Base-by-base conservation (phyloP, 2,797 vertebrate genomes). In the Phataginus tetradactyla region DNA sequence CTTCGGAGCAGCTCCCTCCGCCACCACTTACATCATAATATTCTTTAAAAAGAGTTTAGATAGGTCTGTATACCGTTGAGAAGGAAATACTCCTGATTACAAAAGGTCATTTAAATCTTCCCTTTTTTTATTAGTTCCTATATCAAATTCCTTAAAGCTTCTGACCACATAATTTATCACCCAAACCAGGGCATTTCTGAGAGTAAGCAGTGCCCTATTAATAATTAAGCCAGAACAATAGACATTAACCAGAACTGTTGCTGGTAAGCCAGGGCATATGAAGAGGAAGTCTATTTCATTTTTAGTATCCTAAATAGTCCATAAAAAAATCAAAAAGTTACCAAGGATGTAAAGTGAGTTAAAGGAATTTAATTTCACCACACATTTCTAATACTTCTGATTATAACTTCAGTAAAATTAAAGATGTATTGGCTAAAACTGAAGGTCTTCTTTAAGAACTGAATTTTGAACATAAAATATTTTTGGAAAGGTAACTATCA, bases 221-320 rank as follows among this genome's bases (percentile, higher is more conserved):
- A 95, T 87, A 96, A 93, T 86, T 96, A 97, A 96, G 57, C 71
- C 77, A 94, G 64, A 91, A 84, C 55, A 96, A 93, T 0, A 96
- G 72, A 29, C 45, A 94, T 77, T 92, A 96, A 93, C 75, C 42
- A 90, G 71, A 84, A 86, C 66, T 90, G 29, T 25, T 79, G 55
- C 53, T 93, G 25, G 81, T 72, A 93, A 85, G 42, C 27, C 80
- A 93, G 59, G 66, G 17, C 45, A 81, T 91, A 64, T 37, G 45
- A 13, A 53, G 45, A 97, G 37, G 37, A 87, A 57, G n/a, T 42
- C 11, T 8, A 57, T n/a, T 78, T 61, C 21, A 91, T 86, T 51
- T 74, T 89, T 68, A 64, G 18, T 37, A 68, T 37, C 13, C 21
- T 92, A 57, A 90, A 79, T 7, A 91, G 32, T 23, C 42, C 59